Evolutionary conservation across 1,140 invertebrate species (phyloP).

Genomic region (Aphis craccivora): DNA sequence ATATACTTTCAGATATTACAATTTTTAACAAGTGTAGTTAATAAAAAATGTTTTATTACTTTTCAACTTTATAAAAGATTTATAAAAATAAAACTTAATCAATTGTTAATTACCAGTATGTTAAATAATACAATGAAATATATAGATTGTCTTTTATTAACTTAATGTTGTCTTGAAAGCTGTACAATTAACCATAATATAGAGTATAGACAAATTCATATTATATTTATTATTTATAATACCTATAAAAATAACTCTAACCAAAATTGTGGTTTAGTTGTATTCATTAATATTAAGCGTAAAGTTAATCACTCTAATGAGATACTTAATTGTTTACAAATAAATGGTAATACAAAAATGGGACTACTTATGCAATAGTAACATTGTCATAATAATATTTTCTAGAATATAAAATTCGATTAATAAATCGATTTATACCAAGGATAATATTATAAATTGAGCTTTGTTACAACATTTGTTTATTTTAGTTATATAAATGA

Average conservation of each 20-base stretch:
- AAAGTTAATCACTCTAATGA: background rate
- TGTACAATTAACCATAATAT: background rate
- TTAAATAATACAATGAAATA: background rate
- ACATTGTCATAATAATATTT: too few species aligned
- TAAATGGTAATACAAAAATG: too few species aligned
- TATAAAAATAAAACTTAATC: background rate
- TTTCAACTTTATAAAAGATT: background rate
- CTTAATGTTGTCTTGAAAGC: background rate
- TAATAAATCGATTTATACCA: too few species aligned
- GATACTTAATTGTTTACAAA: too few species aligned
- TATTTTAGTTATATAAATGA: too few species aligned
- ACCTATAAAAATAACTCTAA: background rate
- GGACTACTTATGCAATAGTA: too few species aligned
- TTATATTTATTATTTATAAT: background rate
- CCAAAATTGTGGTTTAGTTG: background rate
- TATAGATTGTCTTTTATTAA: background rate
- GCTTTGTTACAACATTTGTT: too few species aligned
- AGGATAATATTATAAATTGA: too few species aligned
- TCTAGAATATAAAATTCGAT: too few species aligned
- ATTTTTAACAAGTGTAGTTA: background rate
- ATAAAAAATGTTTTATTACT: background rate
- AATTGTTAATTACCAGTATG: background rate
- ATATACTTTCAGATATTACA: background rate
- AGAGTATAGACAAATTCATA: background rate
- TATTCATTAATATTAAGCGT: background rate